Conservation (phyloP, 2,113 vertebrate genomes). For the Condylura cristata region DNA sequence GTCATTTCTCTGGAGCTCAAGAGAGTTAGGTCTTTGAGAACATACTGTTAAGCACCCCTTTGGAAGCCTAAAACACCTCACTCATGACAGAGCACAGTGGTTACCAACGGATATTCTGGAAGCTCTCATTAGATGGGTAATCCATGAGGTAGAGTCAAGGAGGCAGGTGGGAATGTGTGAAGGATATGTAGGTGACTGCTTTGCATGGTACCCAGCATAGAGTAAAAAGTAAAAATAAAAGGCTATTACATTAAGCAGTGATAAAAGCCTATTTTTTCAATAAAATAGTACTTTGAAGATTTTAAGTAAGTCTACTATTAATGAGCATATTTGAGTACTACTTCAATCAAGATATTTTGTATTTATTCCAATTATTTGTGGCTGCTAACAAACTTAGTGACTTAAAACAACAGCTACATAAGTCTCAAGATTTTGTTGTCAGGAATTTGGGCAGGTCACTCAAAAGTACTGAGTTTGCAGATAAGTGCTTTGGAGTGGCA, state of each 20-base stretch:
- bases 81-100: not conserved
- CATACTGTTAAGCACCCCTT: not conserved
- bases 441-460: not conserved
- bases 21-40: not conserved
- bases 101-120: not conserved
- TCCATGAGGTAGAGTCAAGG: not conserved
- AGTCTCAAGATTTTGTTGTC: not conserved
- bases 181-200: not conserved
- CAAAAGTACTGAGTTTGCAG: not conserved
- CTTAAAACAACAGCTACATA: not conserved
- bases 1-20: not conserved
- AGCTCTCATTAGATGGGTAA: not conserved
- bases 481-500: not conserved
- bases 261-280: not conserved
- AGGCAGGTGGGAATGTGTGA: not conserved
- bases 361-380: not conserved
- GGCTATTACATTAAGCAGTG: not conserved
- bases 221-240: constrained; percentile 10
- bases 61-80: not conserved
- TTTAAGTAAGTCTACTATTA: not conserved
- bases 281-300: constrained; percentile 19
- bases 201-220: not conserved
- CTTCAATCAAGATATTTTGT: not conserved
- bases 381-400: not conserved
- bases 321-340: not conserved